Conservation (phyloP, 2,113 vertebrate species). For the Ornithorhynchus anatinus region DNA sequence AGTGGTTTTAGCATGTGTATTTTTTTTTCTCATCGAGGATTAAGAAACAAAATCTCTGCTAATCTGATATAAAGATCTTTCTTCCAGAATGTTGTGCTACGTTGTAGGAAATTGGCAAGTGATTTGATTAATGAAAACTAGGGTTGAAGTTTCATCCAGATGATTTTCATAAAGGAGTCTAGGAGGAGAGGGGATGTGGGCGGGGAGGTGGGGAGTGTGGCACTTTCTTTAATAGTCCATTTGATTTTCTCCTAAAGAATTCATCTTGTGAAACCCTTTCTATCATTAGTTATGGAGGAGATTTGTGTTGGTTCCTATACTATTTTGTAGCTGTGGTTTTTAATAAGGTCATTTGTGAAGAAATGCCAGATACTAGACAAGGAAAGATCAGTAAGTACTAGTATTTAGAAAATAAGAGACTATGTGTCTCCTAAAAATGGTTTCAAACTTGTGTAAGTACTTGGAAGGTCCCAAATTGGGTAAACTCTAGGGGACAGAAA, state of each 20-base stretch:
- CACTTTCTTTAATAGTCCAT: slow-evolving; percentile 22
- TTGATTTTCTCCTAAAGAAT: slow-evolving; percentile 12
- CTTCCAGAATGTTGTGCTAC: not conserved
- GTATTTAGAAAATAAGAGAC: not conserved
- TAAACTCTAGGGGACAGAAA: too few relatives aligned
- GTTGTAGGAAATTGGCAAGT: not conserved
- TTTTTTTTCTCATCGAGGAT: too few relatives aligned
- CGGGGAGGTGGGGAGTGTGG: not conserved
- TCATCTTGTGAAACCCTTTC: too few relatives aligned
- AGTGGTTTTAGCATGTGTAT: too few relatives aligned
- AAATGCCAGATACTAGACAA: not conserved
- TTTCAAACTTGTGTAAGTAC: too few relatives aligned
- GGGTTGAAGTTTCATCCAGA: too few relatives aligned
- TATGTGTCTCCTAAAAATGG: too few relatives aligned
- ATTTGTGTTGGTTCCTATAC: not conserved
- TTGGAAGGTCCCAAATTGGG: too few relatives aligned
- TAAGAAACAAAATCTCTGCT: not conserved
- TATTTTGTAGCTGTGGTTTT: too few relatives aligned
- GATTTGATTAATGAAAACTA: not conserved
- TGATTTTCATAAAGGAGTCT: slow-evolving; percentile 2
- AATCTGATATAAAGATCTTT: not conserved
- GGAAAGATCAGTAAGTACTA: not conserved
- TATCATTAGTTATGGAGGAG: not conserved
- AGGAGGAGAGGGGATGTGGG: not conserved
- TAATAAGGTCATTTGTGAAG: too few relatives aligned